Base-by-base conservation (phyloP, 2,888 invertebrate genomes). In the Drosophila cognata region DNA sequence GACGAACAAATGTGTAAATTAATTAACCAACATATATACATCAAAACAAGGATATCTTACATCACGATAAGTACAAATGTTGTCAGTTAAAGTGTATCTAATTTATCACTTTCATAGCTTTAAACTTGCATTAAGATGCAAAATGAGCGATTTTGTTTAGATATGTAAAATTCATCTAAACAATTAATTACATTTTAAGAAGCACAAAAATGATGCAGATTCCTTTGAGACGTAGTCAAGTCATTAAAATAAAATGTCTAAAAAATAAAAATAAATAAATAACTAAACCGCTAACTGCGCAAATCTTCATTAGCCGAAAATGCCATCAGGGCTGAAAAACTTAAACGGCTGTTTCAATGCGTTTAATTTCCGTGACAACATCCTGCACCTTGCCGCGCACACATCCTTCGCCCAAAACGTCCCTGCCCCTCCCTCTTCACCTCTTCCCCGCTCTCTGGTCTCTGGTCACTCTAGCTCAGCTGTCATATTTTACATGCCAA, bases 321-420 rank as follows among this genome's bases (percentile, higher is more conserved):
- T 63, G 28, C 38, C 51, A 72, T 41, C 48, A 53, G 13, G 38
- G 25, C 53, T n/a, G 13, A 53, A 69, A 70, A 71, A 64, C 62
- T 59, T 64, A 72, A 77, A 64, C 66, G 77, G 51, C 67, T 64
- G 64, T 79, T 70, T 72, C 69, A 79, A 74, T 82, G 88, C 74
- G 81, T 85, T 88, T 84, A 84, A 84, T 84, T 85, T 84, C 84
- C 84, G 81, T 77, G 64, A 85, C 85, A 79, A 81, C 82, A 79
- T 82, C 82, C 88, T 68, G 66, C 48, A 71, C 38, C 70, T 64
- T 62, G 21, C 70, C 79, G 77, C 79, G 79, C 25, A 46, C 70
- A 70, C 65, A 79, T 80, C 70, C 77, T 71, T 70, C 53, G 29
- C 29, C 28, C 2, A 43, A 11, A 18, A 18, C 28, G 18, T 58